Evolutionary conservation across 53 echinoderm and acorn worm genomes (phyloP), one percentile per base, ranked within the genome.

Genomic region (Henricia sp.): DNA sequence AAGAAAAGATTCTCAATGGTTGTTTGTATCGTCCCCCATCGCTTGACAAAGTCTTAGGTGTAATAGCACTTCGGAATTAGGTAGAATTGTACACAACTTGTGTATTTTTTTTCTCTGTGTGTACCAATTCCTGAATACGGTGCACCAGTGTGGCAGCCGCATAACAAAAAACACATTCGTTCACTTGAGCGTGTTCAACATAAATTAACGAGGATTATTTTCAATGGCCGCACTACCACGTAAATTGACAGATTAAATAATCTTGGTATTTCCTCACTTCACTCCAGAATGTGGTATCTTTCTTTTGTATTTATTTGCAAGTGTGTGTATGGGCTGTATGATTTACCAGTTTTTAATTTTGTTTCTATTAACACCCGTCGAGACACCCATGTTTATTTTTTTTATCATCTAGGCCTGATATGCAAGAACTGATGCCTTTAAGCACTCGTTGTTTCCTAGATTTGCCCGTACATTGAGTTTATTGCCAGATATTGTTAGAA

Each of bases 341-440:
- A 60, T 1, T 6, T 6, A 60, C 60, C 60, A 60, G 60, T 60
- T 0, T 60, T 60, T 14, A 24, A 0, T 30, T 26, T 26, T 60
- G 0, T 60, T 29, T 60, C 60, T 24, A 60, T 60, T 13, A 60
- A 60, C 1, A 28, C 11, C 23, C 60, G 60, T 55, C 12, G n/a
- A 55, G 21, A 20, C 21, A 23, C 12, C 13, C 4, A 5, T 19
- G 4, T 6, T 46, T 23, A 53, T 0, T 53, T 53, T 53, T 20
- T 20, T 53, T 14, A 53, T 23, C 53, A 19, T n/a, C n/a, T n/a
- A n/a, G n/a, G n/a, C n/a, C n/a, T n/a, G n/a, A 17, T 13, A 20
- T 53, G 53, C 53, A 19, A 53, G 53, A 53, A 53, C 53, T 53
- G 53, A 17, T 53, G 53, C 60, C 13, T 60, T 60, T 26, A 60